These are phyloP conservation scores for Cryptosula pallasiana DNA, from an alignment of 2,888 invertebrate species.

Conservation along the genomic window DNA sequence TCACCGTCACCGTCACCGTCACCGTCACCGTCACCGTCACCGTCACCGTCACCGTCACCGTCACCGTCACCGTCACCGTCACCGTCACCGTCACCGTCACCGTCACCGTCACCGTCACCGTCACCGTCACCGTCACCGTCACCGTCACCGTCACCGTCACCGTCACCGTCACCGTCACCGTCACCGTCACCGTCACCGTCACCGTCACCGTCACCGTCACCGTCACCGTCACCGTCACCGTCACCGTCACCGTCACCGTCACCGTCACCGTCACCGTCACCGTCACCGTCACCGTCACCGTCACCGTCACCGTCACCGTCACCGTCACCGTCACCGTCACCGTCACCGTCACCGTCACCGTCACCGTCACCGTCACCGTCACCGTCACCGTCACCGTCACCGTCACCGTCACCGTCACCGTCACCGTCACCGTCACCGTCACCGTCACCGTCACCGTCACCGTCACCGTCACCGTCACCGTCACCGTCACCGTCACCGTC, in stretches of 20 bases:
- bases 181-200: conserved; percentile 21
- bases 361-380: conserved; percentile 22
- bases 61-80: conserved; percentile 21
- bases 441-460: conserved; percentile 21
- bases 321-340: conserved; percentile 22
- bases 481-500: conserved; percentile 21
- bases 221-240: conserved; percentile 19
- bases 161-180: conserved; percentile 19
- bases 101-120: conserved; percentile 19
- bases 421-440: conserved; percentile 23
- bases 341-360: conserved; percentile 22
- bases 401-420: conserved; percentile 22
- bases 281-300: conserved; percentile 22
- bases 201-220: conserved; percentile 19
- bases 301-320: conserved; percentile 22
- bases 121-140: conserved; percentile 21
- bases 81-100: conserved; percentile 19
- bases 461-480: conserved; percentile 22
- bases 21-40: conserved; percentile 19
- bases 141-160: conserved; percentile 19
- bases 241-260: conserved; percentile 19
- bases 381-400: conserved; percentile 21
- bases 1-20: conserved; percentile 21
- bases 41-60: conserved; percentile 19
- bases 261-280: conserved; percentile 19